Evolutionary conservation across 2,797 vertebrate species (phyloP), one percentile per base, ranked within the genome.

Genomic region (Acanthiza pusilla): DNA sequence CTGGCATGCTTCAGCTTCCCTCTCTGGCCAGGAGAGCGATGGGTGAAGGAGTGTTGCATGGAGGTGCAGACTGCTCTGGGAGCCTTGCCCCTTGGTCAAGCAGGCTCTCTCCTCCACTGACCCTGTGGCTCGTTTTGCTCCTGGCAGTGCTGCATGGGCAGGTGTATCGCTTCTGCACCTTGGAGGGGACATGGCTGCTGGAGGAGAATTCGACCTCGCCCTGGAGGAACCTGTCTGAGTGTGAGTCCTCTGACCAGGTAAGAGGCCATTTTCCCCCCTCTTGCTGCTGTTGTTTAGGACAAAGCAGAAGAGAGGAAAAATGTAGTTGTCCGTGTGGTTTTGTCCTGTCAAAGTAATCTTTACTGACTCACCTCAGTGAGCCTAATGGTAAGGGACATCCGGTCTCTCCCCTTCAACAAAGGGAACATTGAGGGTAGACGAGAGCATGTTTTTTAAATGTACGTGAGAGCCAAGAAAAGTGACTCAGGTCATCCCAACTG

Each of bases 171-270:
- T 98, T 98, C 96, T 98, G 98, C 91, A 98, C 98, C 3, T 54
- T 25, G 0, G 98, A 98, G 7, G 98, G 98, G 29, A 97, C 96
- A 0, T 98, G 98, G 98, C 94, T 98, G 54, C 93, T 96, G 58
- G 96, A 97, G 85, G 97, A 98, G 85, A 98, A 98, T 82, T 98
- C 98, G 0, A 98, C 97, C n/a, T n/a, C 95, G 34, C 97, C 98
- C 45, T 98, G 98, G 98, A 98, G 98, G 77, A 97, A 98, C 95
- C 93, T 98, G 72, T 97, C 98, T 2, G 98, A 98, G 54, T 98
- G 98, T 1, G 97, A 98, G 75, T 94, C 97, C 76, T 95, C 92
- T 61, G 94, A 96, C 40, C 94, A 95, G 96, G 97, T 97, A 96
- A 94, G 94, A 77, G 25, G 54, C 43, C 6, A 11, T 66, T 66